Percentiles rank a stretch among this genome's conserved stretches.
These are phyloP conservation scores for Acipenser oxyrinchus DNA, from an alignment of 2,797 vertebrate species.

Conservation along the genomic window DNA sequence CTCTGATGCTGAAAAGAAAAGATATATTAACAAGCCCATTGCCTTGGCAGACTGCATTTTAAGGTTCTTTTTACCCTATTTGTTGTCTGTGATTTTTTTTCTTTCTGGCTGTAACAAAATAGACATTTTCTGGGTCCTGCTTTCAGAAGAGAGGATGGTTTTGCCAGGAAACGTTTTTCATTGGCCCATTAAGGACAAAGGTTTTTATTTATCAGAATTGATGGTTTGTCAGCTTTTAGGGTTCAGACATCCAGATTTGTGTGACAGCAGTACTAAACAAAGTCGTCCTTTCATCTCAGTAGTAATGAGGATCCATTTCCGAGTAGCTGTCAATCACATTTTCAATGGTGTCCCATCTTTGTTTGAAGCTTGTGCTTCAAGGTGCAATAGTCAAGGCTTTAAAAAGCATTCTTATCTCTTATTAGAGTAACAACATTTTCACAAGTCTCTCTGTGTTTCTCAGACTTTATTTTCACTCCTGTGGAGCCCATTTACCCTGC, in stretches of 20 bases:
- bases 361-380: no score
- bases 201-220: constrained; percentile 1
- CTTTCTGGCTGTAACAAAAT: neutral
- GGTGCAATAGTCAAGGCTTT: neutral
- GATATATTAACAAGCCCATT: no score
- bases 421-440: no score
- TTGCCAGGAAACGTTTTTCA: constrained; percentile 6
- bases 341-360: no score
- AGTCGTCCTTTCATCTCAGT: no score
- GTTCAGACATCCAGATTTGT: neutral
- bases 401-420: neutral
- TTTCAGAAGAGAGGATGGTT: constrained; percentile 1
- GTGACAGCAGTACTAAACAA: neutral
- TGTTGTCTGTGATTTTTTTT: neutral
- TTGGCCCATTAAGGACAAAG: neutral
- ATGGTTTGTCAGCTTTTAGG: neutral
- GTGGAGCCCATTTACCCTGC: no score
- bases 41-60: neutral
- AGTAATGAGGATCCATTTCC: no score
- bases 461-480: no score
- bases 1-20: constrained; percentile 2
- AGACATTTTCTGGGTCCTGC: constrained; percentile 4
- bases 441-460: no score
- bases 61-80: constrained; percentile 6
- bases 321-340: no score